Percentiles rank a stretch among this genome's conserved stretches.
Evolutionary conservation across 30 jellyfish, hydroid and myxozoan genomes (phyloP).

Genomic region (Aurelia aurita): DNA sequence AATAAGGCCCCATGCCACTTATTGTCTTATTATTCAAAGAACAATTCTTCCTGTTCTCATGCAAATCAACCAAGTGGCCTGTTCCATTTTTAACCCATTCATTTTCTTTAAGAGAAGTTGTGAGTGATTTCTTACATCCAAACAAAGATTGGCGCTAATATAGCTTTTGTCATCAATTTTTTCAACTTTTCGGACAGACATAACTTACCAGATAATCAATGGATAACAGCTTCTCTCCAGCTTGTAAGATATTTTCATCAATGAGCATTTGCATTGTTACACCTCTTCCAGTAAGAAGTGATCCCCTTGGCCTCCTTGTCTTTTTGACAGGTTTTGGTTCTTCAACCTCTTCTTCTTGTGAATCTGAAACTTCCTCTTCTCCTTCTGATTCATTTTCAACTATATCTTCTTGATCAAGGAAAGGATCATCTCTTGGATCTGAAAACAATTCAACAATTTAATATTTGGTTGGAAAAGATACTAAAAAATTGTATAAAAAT

Average conservation of each 20-base stretch:
- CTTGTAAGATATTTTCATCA: slow-evolving; percentile 86
- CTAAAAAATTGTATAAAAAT: too few species aligned
- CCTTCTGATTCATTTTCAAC: slow-evolving; percentile 39
- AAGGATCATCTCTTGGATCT: slow-evolving; percentile 33
- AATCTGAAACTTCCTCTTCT: slow-evolving; percentile 47
- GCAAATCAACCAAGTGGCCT: too few species aligned
- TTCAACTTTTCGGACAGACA: not conserved
- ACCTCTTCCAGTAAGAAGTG: slow-evolving; percentile 93
- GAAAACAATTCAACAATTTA: not conserved
- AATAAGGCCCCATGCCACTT: too few species aligned
- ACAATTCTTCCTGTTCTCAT: too few species aligned
- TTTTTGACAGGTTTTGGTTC: slow-evolving; percentile 36
- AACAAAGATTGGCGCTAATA: too few species aligned
- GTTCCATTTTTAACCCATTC: too few species aligned
- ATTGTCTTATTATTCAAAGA: too few species aligned
- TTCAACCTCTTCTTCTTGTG: slow-evolving; percentile 41
- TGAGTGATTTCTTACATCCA: too few species aligned
- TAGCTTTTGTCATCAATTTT: too few species aligned
- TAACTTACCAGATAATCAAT: slow-evolving; percentile 84
- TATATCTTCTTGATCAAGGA: slow-evolving; percentile 4
- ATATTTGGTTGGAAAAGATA: too few species aligned
- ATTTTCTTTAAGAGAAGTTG: too few species aligned
- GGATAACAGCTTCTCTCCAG: slow-evolving; percentile 87
- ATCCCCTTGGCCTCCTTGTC: slow-evolving; percentile 63
- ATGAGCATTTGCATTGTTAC: slow-evolving; percentile 96